Evolutionary conservation across 2,797 vertebrate genomes (phyloP).

Genomic region (Emys orbicularis): DNA sequence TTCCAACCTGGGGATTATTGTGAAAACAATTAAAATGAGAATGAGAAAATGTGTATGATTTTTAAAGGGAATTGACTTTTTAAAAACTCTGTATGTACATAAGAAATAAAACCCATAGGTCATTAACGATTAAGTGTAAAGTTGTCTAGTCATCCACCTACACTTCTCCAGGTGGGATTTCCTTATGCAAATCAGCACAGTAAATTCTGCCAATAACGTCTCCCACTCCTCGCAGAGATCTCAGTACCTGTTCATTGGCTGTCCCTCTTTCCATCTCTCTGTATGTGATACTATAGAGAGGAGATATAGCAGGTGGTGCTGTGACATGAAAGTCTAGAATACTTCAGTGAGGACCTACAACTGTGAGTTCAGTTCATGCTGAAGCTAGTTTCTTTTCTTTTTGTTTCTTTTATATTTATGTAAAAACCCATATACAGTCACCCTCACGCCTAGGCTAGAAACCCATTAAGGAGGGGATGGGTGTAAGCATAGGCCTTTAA

Average conservation of each 20-base stretch:
- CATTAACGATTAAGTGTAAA: background rate
- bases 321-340: background rate
- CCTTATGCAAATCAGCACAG: background rate
- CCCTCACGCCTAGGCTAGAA: background rate
- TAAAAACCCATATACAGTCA: background rate
- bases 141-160: background rate
- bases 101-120: background rate
- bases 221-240: background rate
- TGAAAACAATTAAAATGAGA: background rate
- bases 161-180: background rate
- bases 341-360: background rate
- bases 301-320: background rate
- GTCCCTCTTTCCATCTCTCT: background rate
- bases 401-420: background rate
- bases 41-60: background rate
- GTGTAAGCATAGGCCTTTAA: background rate
- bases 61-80: background rate
- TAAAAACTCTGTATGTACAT: background rate
- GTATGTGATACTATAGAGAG: background rate
- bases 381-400: background rate
- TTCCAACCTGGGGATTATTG: background rate
- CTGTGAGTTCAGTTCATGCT: background rate
- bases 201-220: background rate
- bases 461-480: background rate
- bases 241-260: background rate